A percentile compares a stretch with the other conserved stretches of the same genome.
Conservation (phyloP, 2,797 vertebrate species). For the Acipenser ruthenus region DNA sequence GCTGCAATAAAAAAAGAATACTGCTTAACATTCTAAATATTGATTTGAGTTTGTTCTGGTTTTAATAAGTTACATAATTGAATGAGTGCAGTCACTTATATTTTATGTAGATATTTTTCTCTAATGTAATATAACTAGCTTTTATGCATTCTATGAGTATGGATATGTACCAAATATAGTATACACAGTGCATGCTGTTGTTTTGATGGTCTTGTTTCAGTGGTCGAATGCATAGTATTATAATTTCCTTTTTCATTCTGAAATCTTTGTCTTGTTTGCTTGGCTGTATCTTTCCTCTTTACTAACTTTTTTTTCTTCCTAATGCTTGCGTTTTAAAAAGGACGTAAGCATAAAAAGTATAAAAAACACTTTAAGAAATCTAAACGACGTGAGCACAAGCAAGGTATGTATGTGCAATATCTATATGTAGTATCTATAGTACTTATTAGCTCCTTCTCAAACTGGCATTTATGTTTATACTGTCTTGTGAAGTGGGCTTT, state of each 20-base stretch:
- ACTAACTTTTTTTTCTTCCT: slow-evolving; percentile 67
- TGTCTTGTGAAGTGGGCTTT: not conserved
- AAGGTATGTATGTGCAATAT: slow-evolving; percentile 70
- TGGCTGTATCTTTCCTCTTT: slow-evolving; percentile 34
- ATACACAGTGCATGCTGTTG: too few relatives aligned
- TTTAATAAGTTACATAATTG: too few relatives aligned
- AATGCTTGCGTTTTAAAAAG: slow-evolving; percentile 80
- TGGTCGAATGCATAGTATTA: too few relatives aligned
- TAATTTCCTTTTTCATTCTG: not conserved
- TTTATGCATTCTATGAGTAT: too few relatives aligned
- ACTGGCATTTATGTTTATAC: not conserved
- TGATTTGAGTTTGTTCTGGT: too few relatives aligned
- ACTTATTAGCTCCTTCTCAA: not conserved
- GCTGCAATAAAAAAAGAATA: too few relatives aligned
- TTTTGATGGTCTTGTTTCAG: too few relatives aligned
- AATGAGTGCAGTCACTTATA: too few relatives aligned
- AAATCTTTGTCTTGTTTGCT: not conserved
- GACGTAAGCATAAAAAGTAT: slow-evolving; percentile 83
- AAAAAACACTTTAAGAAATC: slow-evolving; percentile 86
- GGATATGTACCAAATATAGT: too few relatives aligned
- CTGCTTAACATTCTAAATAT: too few relatives aligned
- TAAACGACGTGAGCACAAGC: slow-evolving; percentile 71
- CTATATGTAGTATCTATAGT: slow-evolving; percentile 15
- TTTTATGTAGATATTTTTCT: too few relatives aligned
- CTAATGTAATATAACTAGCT: too few relatives aligned